Evolutionary conservation across 1,140 invertebrate genomes (phyloP).

Genomic region (Penaeus vannamei): DNA sequence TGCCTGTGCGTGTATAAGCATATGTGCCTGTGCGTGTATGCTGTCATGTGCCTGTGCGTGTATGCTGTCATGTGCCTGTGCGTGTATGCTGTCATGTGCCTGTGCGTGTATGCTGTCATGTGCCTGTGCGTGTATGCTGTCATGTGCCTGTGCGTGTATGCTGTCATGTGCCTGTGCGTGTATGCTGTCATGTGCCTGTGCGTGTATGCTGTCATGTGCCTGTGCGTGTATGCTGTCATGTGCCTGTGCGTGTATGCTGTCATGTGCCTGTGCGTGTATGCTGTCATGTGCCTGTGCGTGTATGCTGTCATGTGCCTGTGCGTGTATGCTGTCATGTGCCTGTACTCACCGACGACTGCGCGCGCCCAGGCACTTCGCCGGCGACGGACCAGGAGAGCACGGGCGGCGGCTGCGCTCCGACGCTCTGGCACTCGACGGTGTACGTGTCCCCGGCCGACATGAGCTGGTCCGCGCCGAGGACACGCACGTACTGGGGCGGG

Average conservation of each 20-base stretch:
- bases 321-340: background rate
- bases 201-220: too few species aligned
- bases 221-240: background rate
- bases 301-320: background rate
- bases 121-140: too few species aligned
- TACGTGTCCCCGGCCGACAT: conserved; percentile 50
- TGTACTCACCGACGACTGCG: conserved; percentile 41
- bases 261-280: too few species aligned
- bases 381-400: conserved; percentile 55
- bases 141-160: background rate
- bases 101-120: too few species aligned
- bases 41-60: background rate
- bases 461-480: conserved; percentile 27
- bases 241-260: too few species aligned
- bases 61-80: too few species aligned
- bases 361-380: conserved; percentile 6
- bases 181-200: background rate
- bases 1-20: too few species aligned
- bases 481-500: conserved; percentile 40
- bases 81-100: background rate
- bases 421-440: conserved; percentile 45
- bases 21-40: too few species aligned
- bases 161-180: too few species aligned
- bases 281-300: background rate
- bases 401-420: conserved; percentile 45